Conservation (phyloP, 2,113 vertebrate species). For the Marmota monax region DNA sequence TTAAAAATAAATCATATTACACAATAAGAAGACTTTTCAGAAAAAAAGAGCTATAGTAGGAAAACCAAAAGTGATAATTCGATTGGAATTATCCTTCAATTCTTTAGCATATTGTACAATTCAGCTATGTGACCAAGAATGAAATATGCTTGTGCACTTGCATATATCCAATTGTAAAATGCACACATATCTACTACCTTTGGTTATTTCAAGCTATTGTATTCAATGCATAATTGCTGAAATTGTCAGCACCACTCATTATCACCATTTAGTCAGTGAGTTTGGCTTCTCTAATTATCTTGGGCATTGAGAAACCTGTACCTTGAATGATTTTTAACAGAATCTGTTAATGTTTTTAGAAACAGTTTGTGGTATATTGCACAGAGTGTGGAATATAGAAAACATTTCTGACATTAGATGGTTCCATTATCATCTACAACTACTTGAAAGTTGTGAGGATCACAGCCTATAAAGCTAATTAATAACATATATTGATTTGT, state of each 20-base stretch:
- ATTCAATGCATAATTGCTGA: neutral
- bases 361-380: neutral
- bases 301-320: neutral
- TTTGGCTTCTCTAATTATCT: neutral
- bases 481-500: neutral
- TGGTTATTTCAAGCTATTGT: neutral
- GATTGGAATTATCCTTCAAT: neutral
- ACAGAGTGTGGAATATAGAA: neutral
- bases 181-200: neutral
- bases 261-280: neutral
- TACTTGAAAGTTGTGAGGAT: neutral
- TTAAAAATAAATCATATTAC: neutral
- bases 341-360: neutral
- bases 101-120: neutral
- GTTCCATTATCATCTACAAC: neutral
- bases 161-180: neutral
- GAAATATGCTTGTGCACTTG: neutral
- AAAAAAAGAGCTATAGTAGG: neutral
- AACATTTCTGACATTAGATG: neutral
- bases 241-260: neutral
- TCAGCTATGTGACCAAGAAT: neutral
- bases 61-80: neutral
- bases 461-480: neutral
- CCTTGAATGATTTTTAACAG: neutral
- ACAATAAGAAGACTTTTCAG: neutral